Conservation (phyloP, 2,113 vertebrate species). For the Gambusia holbrooki region DNA sequence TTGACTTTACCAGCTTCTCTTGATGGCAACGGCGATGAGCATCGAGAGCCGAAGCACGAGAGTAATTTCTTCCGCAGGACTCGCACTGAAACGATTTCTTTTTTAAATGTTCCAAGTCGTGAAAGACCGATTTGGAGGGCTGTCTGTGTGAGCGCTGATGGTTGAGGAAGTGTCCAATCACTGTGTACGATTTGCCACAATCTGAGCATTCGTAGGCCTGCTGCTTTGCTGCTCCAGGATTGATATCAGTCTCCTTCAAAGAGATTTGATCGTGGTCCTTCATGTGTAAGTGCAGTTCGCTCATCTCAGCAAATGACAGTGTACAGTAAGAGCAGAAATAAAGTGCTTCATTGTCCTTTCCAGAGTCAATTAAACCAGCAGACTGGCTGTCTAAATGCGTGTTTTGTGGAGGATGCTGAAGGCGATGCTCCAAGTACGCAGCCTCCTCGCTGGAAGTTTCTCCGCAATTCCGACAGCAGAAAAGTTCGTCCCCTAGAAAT, state of each 20-base stretch:
- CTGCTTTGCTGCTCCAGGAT: slow-evolving; percentile 52
- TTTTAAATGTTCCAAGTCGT: slow-evolving; percentile 77
- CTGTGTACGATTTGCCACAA: slow-evolving; percentile 77
- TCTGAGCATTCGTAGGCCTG: slow-evolving; percentile 73
- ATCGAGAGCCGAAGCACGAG: slow-evolving; percentile 82
- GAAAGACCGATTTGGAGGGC: slow-evolving; percentile 79
- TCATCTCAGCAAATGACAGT: slow-evolving; percentile 69
- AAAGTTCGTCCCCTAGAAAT: slow-evolving; percentile 76
- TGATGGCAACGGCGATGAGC: slow-evolving; percentile 83
- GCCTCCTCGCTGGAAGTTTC: slow-evolving; percentile 74
- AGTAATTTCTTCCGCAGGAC: slow-evolving; percentile 80
- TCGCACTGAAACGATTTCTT: slow-evolving; percentile 82
- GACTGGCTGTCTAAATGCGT: slow-evolving; percentile 55
- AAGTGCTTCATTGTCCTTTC: slow-evolving; percentile 55
- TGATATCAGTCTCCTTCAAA: slow-evolving; percentile 11
- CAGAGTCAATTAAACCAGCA: slow-evolving; percentile 53
- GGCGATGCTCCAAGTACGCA: slow-evolving; percentile 65
- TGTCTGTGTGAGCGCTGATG: slow-evolving; percentile 79
- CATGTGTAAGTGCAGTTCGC: slow-evolving; percentile 55
- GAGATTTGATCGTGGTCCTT: slow-evolving; percentile 44
- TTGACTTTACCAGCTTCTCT: slow-evolving; percentile 78
- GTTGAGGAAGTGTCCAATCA: slow-evolving; percentile 78
- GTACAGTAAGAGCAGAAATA: slow-evolving; percentile 73
- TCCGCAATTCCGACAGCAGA: slow-evolving; percentile 76
- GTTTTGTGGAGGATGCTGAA: slow-evolving; percentile 68